Evolutionary conservation across 1,140 invertebrate species (phyloP), one percentile per base, ranked within the genome.

Genomic region (Andrena cerasifolii): DNA sequence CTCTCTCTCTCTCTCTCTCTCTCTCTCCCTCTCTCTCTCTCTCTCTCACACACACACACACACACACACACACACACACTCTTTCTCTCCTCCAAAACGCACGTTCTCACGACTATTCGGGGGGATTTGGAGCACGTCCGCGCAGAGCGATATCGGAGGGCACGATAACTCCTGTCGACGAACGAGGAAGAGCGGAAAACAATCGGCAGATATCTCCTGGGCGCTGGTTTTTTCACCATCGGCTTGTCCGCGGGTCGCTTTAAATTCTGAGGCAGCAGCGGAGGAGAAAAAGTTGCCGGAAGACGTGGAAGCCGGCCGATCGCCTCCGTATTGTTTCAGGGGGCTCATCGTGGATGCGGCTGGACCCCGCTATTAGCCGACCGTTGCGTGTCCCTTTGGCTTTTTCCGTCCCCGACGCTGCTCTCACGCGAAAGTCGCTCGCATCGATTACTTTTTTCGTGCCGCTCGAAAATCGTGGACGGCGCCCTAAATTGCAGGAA

Each of bases 41-140:
- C n/a, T n/a, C n/a, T n/a, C n/a, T n/a, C n/a, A n/a, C n/a, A n/a
- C n/a, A n/a, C n/a, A n/a, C n/a, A n/a, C n/a, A n/a, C n/a, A n/a
- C n/a, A n/a, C n/a, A n/a, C n/a, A n/a, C n/a, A n/a, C n/a, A n/a
- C n/a, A n/a, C n/a, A n/a, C n/a, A n/a, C n/a, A n/a, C n/a, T n/a
- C n/a, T n/a, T n/a, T n/a, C n/a, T n/a, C 58, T 31, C 61, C 12
- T 33, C 47, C n/a, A 58, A 53, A 47, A 68, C 67, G 33, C 18
- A 63, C 77, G 40, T 83, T 80, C 81, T 59, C 70, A 54, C 72
- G 71, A 63, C 51, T 80, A 80, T 62, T 67, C 63, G 78, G 40
- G 14, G 33, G 54, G 36, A 18, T 59, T 59, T 63, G 70, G 45
- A 51, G 36, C 59, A 54, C 62, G 10, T 54, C 18, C 43, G 24